A percentile compares a stretch with the other conserved stretches of the same genome.
phyloP scores from a whole-genome alignment of 2,113 vertebrate species.

The Poeciliopsis turrubarensis region DNA sequence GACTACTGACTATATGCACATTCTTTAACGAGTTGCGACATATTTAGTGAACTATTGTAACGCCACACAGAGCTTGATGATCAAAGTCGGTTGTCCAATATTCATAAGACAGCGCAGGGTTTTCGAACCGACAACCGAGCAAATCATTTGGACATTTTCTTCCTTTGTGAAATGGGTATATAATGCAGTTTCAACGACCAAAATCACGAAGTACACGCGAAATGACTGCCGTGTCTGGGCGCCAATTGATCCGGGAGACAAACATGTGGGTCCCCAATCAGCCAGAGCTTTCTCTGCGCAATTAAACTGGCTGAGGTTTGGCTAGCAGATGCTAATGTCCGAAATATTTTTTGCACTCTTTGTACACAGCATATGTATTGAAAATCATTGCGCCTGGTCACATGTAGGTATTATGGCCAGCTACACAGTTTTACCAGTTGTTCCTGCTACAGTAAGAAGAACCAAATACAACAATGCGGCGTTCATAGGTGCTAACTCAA shows the following conservation, averaged over 20 bases:
- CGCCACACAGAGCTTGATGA: neutral
- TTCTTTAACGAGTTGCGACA: neutral
- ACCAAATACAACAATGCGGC: slow-evolving; percentile 69
- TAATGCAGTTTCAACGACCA: neutral
- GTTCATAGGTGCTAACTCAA: slow-evolving; percentile 35
- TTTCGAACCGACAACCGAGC: neutral
- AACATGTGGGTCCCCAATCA: slow-evolving; percentile 66
- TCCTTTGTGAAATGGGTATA: neutral
- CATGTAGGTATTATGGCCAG: neutral
- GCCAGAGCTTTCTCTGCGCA: slow-evolving; percentile 64
- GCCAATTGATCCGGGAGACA: slow-evolving; percentile 16
- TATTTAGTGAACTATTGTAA: neutral
- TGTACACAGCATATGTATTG: neutral
- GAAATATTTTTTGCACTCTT: neutral
- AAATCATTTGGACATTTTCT: neutral
- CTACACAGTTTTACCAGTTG: neutral
- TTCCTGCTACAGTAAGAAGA: neutral
- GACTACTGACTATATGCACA: neutral
- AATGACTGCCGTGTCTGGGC: neutral
- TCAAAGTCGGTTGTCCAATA: neutral
- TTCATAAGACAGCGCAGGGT: neutral
- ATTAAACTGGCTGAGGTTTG: slow-evolving; percentile 54
- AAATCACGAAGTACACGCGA: neutral
- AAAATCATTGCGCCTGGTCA: fast-evolving
- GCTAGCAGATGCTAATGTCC: slow-evolving; percentile 37